Evolutionary conservation across 1,140 invertebrate genomes (phyloP).

Genomic region (Sitodiplosis mosellana): DNA sequence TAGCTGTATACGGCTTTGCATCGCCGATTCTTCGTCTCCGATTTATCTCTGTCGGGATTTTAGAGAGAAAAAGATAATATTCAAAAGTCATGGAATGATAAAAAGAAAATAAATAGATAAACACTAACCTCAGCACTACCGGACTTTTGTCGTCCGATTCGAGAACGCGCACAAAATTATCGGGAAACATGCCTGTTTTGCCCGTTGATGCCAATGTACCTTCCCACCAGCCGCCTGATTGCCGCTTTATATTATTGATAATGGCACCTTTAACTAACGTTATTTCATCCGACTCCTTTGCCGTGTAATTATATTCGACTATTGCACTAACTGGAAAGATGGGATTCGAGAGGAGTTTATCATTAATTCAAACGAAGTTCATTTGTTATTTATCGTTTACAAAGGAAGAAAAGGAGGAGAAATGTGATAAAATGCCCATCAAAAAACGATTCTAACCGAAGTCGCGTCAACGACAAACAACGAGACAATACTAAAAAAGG

Average conservation of each 20-base stretch:
- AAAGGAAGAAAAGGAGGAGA: background rate
- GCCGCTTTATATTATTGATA: slow-evolving; percentile 62
- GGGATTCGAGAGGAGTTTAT: no score
- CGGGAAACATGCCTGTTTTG: slow-evolving; percentile 88
- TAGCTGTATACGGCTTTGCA: slow-evolving; percentile 83
- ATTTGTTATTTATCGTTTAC: background rate
- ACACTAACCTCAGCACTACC: slow-evolving; percentile 16
- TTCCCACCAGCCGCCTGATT: slow-evolving; percentile 92
- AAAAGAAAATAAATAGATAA: background rate
- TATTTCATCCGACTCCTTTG: slow-evolving; percentile 66
- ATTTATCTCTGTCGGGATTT: slow-evolving; percentile 26
- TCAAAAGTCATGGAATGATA: background rate
- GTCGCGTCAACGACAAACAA: no score
- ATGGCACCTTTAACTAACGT: slow-evolving; percentile 76
- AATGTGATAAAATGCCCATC: background rate
- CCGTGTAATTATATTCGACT: slow-evolving; percentile 64
- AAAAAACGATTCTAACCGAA: background rate
- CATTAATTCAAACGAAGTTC: background rate
- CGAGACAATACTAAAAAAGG: no score
- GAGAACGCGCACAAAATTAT: slow-evolving; percentile 79
- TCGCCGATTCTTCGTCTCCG: slow-evolving; percentile 33
- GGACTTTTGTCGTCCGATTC: slow-evolving; percentile 15
- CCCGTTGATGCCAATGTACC: slow-evolving; percentile 60
- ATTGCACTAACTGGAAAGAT: slow-evolving; percentile 46
- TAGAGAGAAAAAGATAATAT: background rate